Percentiles rank a stretch among this genome's conserved stretches.
Conservation (phyloP, 2,888 invertebrate genomes). For the Eugnorisma glareosa region DNA sequence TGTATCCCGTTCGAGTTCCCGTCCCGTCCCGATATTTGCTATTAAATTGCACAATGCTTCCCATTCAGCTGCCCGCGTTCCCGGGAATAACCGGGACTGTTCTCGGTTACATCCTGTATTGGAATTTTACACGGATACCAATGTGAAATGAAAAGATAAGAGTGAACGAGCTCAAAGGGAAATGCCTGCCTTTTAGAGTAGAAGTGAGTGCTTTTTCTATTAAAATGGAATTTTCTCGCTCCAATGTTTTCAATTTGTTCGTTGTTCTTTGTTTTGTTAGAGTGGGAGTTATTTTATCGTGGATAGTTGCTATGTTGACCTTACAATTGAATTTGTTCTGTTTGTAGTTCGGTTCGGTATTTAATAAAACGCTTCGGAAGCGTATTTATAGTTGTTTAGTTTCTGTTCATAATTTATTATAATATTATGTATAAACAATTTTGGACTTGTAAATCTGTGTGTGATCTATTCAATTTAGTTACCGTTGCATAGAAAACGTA, state of each 20-base stretch:
- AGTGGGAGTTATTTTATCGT: not conserved
- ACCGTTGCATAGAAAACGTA: no score
- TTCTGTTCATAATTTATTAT: not conserved
- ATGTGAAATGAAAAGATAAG: constrained; percentile 41
- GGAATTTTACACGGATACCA: constrained; percentile 38
- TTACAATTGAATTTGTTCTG: not conserved
- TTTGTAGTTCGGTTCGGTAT: not conserved
- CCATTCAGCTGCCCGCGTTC: constrained; percentile 23
- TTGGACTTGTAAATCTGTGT: not conserved
- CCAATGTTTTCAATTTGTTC: not conserved
- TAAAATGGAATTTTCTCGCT: constrained; percentile 19
- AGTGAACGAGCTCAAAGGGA: constrained; percentile 38
- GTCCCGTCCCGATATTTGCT: constrained; percentile 33
- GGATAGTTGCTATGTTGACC: not conserved
- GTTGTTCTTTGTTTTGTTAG: constrained; percentile 1
- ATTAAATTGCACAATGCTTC: constrained; percentile 27
- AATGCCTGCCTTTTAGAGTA: constrained; percentile 30
- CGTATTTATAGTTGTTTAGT: not conserved
- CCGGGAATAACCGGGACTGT: constrained; percentile 18
- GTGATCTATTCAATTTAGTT: no score
- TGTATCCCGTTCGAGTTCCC: not conserved
- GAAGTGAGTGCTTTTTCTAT: constrained; percentile 15
- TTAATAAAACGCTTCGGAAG: not conserved
- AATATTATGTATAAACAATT: no score
- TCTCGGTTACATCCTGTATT: constrained; percentile 29